Evolutionary conservation across 1,140 invertebrate genomes (phyloP).

Genomic region (Bombus consobrinus): DNA sequence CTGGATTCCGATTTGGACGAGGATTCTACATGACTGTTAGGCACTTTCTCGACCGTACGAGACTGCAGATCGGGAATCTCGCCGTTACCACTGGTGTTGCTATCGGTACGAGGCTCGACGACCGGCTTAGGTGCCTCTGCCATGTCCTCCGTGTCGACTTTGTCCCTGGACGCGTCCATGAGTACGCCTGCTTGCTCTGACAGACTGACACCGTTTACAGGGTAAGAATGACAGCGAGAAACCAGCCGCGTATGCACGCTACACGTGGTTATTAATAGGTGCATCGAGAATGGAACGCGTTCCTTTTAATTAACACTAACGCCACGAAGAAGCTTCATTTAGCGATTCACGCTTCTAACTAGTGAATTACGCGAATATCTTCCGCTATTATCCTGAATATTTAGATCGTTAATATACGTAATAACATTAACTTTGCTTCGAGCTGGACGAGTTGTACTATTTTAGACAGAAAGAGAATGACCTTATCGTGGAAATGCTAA

Average conservation of each 20-base stretch:
- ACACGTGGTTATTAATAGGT: conserved; percentile 64
- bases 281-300: conserved; percentile 71
- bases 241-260: neutral
- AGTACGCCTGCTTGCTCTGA: conserved; percentile 43
- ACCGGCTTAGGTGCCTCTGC: conserved; percentile 10
- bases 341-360: neutral
- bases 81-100: neutral
- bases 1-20: neutral
- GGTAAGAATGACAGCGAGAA: conserved; percentile 41
- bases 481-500: neutral
- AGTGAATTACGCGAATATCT: neutral
- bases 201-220: conserved; percentile 41
- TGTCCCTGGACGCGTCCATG: conserved; percentile 60
- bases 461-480: neutral
- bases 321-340: neutral
- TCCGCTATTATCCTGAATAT: neutral
- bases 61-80: conserved; percentile 21
- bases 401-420: neutral
- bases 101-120: neutral
- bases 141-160: conserved; percentile 28
- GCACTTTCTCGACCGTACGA: neutral
- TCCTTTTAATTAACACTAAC: conserved; percentile 53
- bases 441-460: too few relatives aligned
- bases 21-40: neutral
- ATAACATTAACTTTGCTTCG: too few relatives aligned